A percentile compares a stretch with the other conserved stretches of the same genome.
These are phyloP conservation scores for Sorex fumeus DNA, from an alignment of 2,113 vertebrate genomes.

Conservation along the genomic window DNA sequence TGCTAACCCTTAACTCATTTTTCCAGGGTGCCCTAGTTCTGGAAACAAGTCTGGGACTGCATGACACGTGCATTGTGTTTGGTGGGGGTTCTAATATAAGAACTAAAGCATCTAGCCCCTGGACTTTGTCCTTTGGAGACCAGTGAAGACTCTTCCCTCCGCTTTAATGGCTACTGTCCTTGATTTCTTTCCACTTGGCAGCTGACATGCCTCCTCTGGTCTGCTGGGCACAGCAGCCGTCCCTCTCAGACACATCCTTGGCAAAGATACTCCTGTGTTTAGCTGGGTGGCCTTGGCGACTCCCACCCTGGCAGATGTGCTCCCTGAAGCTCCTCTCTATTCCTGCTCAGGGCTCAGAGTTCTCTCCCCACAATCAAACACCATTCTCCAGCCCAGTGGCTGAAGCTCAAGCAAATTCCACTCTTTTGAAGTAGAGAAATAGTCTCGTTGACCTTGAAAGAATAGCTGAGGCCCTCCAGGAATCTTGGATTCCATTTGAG, in stretches of 20 bases:
- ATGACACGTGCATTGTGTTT: neutral
- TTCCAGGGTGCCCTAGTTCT: neutral
- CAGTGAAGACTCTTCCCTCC: neutral
- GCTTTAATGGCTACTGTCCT: neutral
- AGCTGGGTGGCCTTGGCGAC: neutral
- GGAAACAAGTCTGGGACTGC: neutral
- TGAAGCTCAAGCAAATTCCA: neutral
- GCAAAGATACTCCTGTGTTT: neutral
- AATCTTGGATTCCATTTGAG: neutral
- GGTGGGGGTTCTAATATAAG: neutral
- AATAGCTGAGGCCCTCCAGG: neutral
- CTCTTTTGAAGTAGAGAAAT: neutral
- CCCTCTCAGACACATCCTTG: neutral
- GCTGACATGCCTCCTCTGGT: neutral
- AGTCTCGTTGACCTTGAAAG: neutral
- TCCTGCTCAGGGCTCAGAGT: neutral
- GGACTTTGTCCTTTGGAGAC: constrained; percentile 7
- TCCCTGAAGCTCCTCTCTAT: neutral
- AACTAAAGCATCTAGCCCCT: neutral
- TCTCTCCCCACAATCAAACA: neutral
- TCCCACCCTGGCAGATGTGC: neutral
- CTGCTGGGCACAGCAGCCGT: neutral
- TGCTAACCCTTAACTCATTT: neutral
- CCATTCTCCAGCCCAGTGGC: neutral
- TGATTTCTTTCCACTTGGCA: constrained; percentile 49